Conservation (phyloP, 2,888 invertebrate genomes). For the Lithophane leautieri region DNA sequence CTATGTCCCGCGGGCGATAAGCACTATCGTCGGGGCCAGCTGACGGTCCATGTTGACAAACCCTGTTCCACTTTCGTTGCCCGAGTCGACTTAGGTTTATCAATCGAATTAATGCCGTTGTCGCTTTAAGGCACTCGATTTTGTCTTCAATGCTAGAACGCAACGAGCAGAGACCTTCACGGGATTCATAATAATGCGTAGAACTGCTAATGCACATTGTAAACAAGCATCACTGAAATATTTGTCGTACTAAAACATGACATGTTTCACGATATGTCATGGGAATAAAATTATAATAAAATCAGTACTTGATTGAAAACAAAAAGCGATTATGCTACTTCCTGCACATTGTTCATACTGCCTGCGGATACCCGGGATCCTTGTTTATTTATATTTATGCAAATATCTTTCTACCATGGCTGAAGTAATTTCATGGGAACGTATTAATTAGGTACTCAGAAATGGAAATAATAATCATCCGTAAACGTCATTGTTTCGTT, state of each 20-base stretch:
- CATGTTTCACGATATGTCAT: conserved; percentile 44
- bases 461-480: conserved; percentile 47
- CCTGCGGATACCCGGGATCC: conserved; percentile 55
- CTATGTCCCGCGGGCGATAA: conserved; percentile 89
- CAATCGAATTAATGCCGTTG: conserved; percentile 76
- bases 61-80: conserved; percentile 88
- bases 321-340: conserved; percentile 54
- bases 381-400: conserved; percentile 55
- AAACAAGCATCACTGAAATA: conserved; percentile 38
- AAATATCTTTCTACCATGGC: conserved; percentile 52
- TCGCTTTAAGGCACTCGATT: conserved; percentile 67
- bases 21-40: conserved; percentile 89
- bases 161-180: conserved; percentile 38
- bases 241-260: conserved; percentile 32
- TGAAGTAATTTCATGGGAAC: conserved; percentile 60
- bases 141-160: conserved; percentile 61
- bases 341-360: conserved; percentile 56
- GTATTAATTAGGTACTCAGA: conserved; percentile 57
- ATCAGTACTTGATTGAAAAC: conserved; percentile 51
- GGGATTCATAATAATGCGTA: conserved; percentile 42
- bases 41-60: conserved; percentile 89
- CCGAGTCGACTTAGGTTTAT: conserved; percentile 84
- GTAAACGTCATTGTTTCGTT: conserved; percentile 59
- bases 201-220: conserved; percentile 43
- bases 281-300: conserved; percentile 49